These are phyloP conservation scores for Echinarachnius parma DNA, from an alignment of 53 echinoderm and acorn worm genomes.

Conservation along the genomic window DNA sequence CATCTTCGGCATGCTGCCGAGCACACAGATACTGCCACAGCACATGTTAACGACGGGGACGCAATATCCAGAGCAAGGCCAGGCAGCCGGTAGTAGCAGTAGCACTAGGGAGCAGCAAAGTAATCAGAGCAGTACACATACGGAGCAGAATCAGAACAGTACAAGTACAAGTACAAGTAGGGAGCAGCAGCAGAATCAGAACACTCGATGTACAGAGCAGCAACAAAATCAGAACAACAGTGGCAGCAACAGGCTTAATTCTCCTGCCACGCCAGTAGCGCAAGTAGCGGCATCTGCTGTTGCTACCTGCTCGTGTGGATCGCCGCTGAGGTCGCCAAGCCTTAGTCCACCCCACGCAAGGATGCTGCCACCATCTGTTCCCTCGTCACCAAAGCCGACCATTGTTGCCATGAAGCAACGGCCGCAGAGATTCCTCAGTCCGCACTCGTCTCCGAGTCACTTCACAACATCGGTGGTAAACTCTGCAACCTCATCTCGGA, in stretches of 20 bases:
- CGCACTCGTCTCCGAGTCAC: constrained; percentile 27
- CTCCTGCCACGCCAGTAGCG: constrained; percentile 31
- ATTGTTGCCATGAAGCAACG: constrained; percentile 24
- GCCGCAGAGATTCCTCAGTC: constrained; percentile 37
- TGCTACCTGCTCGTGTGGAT: constrained; percentile 38
- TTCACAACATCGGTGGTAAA: constrained; percentile 32
- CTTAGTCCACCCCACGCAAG: constrained; percentile 17
- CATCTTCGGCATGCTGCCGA: constrained; percentile 14
- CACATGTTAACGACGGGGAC: constrained; percentile 18
- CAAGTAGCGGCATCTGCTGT: neutral
- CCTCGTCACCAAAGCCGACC: constrained; percentile 38
- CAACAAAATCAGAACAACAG: constrained; percentile 43
- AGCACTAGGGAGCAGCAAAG: no score
- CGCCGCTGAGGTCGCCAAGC: constrained; percentile 23
- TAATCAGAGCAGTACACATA: neutral
- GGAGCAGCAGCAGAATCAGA: constrained; percentile 21
- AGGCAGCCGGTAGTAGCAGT: neutral
- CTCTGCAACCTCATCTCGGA: constrained; percentile 1
- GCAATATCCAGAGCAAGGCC: constrained; percentile 36
- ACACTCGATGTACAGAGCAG: neutral
- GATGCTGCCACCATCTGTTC: constrained; percentile 43
- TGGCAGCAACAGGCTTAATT: constrained; percentile 26
- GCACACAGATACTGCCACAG: constrained; percentile 31
- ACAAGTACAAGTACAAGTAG: no score
- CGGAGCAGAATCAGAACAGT: neutral